Evolutionary conservation across 2,113 vertebrate species (phyloP).

Genomic region (Antechinus flavipes): DNA sequence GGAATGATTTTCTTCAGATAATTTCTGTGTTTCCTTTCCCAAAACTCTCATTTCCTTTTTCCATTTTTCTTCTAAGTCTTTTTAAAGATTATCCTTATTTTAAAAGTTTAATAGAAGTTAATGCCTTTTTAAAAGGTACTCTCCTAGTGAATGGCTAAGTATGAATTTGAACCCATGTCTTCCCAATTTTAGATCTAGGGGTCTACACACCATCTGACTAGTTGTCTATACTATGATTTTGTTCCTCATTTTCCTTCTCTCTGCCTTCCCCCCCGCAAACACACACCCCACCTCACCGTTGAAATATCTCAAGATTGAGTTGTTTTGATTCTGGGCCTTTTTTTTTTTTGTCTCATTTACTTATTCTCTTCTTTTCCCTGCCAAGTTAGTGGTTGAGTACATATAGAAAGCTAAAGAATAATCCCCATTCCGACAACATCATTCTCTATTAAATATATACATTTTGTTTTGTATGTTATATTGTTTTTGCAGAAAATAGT

Average conservation of each 20-base stretch:
- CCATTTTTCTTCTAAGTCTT: too few relatives aligned
- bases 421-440: neutral
- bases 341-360: neutral
- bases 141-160: neutral
- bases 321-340: neutral
- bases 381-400: neutral
- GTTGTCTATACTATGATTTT: neutral
- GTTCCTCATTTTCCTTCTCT: neutral
- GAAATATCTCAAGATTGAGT: neutral
- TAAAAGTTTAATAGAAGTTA: neutral
- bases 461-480: neutral
- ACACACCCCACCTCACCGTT: too few relatives aligned
- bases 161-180: neutral
- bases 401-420: neutral
- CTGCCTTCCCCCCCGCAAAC: accelerated
- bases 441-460: neutral
- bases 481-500: neutral
- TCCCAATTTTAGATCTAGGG: neutral
- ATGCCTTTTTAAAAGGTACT: neutral
- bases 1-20: too few relatives aligned
- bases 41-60: too few relatives aligned
- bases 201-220: neutral
- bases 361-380: neutral
- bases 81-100: neutral
- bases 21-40: too few relatives aligned